phyloP scores from a whole-genome alignment of 2,888 invertebrate genomes.

The Tanypteryx hageni region DNA sequence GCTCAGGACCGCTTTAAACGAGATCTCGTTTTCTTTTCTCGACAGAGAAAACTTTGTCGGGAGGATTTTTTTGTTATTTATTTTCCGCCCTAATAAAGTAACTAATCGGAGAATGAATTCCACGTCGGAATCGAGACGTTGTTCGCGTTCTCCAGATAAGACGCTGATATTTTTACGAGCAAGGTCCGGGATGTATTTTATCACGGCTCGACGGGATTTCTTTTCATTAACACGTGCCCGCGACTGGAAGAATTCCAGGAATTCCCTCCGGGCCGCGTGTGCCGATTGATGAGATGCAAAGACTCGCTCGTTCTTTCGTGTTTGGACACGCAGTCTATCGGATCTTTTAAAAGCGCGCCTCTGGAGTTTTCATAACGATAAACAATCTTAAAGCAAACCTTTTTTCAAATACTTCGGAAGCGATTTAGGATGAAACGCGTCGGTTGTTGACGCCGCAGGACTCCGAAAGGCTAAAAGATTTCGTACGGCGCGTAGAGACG shows the following conservation, averaged over 20 bases:
- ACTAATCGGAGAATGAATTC: not conserved
- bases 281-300: slow-evolving; percentile 17
- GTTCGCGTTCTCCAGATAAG: not conserved
- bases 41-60: not conserved
- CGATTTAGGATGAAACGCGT: not conserved
- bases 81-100: not conserved
- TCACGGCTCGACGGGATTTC: not conserved
- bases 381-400: not conserved
- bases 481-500: not conserved
- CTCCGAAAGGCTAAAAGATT: not conserved
- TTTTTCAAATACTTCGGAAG: not conserved
- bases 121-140: not conserved
- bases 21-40: not conserved
- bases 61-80: not conserved
- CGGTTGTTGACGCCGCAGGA: not conserved
- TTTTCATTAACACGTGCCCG: not conserved
- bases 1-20: not conserved
- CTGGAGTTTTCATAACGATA: not conserved
- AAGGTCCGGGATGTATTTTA: not conserved
- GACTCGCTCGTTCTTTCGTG: not conserved
- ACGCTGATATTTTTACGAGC: not conserved
- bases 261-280: not conserved
- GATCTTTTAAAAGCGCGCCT: not conserved
- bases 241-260: slow-evolving; percentile 7
- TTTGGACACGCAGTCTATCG: not conserved